Conservation (phyloP, 2,888 invertebrate genomes). For the Tachina lurida region DNA sequence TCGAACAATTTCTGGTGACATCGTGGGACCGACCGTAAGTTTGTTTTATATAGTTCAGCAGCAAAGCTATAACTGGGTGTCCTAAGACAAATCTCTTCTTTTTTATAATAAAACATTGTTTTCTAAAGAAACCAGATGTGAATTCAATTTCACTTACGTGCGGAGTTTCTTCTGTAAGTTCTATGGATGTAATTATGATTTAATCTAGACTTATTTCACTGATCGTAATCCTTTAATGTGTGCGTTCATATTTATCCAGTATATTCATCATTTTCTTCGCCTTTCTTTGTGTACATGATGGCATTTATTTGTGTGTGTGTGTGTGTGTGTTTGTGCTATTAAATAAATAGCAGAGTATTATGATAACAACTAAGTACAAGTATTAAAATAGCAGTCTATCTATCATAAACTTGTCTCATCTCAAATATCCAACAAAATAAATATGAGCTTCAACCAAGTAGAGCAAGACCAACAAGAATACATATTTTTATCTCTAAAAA, state of each 20-base stretch:
- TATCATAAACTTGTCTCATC: slow-evolving; percentile 61
- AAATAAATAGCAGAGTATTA: slow-evolving; percentile 30
- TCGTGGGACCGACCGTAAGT: too few species aligned
- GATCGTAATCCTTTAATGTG: slow-evolving; percentile 7
- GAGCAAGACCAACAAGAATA: slow-evolving; percentile 20
- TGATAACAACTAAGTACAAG: slow-evolving; percentile 48
- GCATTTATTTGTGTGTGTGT: neutral
- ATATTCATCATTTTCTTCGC: slow-evolving; percentile 25
- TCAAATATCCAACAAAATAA: slow-evolving; percentile 43
- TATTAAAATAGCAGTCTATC: slow-evolving; percentile 58
- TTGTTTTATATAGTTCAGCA: too few species aligned
- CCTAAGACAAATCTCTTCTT: too few species aligned
- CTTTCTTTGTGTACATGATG: neutral
- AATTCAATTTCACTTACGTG: too few species aligned
- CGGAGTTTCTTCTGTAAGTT: too few species aligned
- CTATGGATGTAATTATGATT: too few species aligned
- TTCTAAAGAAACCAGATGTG: too few species aligned
- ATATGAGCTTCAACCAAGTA: slow-evolving; percentile 13
- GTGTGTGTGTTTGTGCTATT: neutral
- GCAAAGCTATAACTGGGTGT: too few species aligned
- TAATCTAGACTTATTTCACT: neutral
- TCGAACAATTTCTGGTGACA: too few species aligned
- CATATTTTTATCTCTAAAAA: slow-evolving; percentile 24
- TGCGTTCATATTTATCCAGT: slow-evolving; percentile 8
- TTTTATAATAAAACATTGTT: too few species aligned